phyloP scores from a whole-genome alignment of 2,113 vertebrate genomes.

The Oryzias javanicus region DNA sequence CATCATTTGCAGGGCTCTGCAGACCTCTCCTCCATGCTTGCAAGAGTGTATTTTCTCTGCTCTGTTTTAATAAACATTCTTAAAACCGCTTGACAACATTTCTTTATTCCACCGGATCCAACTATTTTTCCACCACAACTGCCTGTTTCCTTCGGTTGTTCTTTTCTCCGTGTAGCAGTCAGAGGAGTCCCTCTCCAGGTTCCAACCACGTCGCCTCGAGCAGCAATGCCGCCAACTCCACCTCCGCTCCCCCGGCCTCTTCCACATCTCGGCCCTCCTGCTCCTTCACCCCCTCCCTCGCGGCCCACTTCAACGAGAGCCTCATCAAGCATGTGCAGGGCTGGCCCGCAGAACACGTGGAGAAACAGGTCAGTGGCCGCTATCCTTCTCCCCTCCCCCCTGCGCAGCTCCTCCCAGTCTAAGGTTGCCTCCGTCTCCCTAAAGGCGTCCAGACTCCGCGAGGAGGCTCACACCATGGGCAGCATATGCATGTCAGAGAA shows the following conservation, averaged over 20 bases:
- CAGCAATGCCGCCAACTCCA: slow-evolving; percentile 62
- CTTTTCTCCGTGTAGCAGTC: slow-evolving; percentile 78
- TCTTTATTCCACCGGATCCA: no score
- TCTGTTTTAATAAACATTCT: no score
- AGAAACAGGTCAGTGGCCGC: slow-evolving; percentile 83
- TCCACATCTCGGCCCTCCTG: slow-evolving; percentile 80
- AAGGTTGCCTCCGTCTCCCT: not conserved
- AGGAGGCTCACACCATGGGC: slow-evolving; percentile 98
- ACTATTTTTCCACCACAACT: no score
- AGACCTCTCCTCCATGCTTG: no score
- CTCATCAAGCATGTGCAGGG: slow-evolving; percentile 98
- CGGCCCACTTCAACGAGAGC: slow-evolving; percentile 95
- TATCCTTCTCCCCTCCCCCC: not conserved
- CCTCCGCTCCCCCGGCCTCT: slow-evolving; percentile 76
- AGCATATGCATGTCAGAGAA: slow-evolving; percentile 99
- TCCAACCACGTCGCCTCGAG: slow-evolving; percentile 88
- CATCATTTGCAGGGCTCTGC: no score
- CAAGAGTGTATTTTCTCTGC: no score
- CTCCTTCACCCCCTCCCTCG: slow-evolving; percentile 92
- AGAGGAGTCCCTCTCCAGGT: slow-evolving; percentile 95
- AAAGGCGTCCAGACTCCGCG: slow-evolving; percentile 93
- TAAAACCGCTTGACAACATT: no score
- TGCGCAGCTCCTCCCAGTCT: not conserved
- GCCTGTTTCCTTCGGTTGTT: not conserved
- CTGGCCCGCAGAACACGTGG: slow-evolving; percentile 95